These are phyloP conservation scores for Pelobates cultripes DNA, from an alignment of 2,797 vertebrate species.

Conservation along the genomic window DNA sequence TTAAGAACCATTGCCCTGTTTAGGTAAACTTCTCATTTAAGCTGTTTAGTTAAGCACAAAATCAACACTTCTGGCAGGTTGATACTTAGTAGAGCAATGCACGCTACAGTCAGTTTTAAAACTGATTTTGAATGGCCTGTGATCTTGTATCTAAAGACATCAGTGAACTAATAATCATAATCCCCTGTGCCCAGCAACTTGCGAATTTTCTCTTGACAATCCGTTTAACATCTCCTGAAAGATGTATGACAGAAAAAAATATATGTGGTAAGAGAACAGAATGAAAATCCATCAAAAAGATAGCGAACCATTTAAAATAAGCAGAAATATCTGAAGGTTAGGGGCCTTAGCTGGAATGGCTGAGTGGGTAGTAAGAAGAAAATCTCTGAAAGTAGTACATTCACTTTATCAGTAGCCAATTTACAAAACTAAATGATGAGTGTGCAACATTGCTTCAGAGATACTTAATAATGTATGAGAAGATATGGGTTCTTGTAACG, in stretches of 20 bases:
- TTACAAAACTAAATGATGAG: constrained; percentile 52
- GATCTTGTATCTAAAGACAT: constrained; percentile 42
- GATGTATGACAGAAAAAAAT: constrained; percentile 47
- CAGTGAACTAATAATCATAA: constrained; percentile 51
- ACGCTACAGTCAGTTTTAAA: constrained; percentile 15
- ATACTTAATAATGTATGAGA: constrained; percentile 52
- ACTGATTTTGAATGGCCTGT: constrained; percentile 17
- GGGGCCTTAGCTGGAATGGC: constrained; percentile 44
- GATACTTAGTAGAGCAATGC: not conserved
- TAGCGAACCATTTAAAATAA: constrained; percentile 45
- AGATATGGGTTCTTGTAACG: constrained; percentile 43
- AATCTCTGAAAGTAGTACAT: constrained; percentile 37
- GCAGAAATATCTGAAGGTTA: constrained; percentile 34
- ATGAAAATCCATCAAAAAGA: constrained; percentile 36
- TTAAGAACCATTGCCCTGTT: too few relatives aligned
- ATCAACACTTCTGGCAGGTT: constrained; percentile 12
- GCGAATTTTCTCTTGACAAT: constrained; percentile 47
- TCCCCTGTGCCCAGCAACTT: constrained; percentile 31
- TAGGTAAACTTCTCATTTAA: not conserved
- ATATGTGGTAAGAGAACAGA: constrained; percentile 40
- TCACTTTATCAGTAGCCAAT: constrained; percentile 46
- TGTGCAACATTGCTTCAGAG: constrained; percentile 35
- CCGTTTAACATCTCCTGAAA: constrained; percentile 55
- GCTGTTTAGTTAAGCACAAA: not conserved
- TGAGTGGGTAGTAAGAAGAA: constrained; percentile 41